Evolutionary conservation across 2,113 vertebrate species (phyloP).

Genomic region (Perognathus longimembris): DNA sequence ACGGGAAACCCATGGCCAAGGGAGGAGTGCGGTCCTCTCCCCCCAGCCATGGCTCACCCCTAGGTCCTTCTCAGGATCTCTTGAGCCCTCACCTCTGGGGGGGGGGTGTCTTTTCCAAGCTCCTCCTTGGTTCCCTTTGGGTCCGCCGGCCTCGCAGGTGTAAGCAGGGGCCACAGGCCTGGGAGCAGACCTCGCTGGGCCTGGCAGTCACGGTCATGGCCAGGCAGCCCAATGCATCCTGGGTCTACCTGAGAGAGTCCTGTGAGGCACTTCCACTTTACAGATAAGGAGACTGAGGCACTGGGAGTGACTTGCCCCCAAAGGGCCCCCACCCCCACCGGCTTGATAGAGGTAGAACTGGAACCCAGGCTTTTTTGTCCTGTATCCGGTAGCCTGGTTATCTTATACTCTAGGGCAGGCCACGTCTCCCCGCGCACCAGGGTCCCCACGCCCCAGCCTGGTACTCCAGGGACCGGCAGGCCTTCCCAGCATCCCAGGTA

Average conservation of each 20-base stretch:
- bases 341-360: neutral
- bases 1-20: neutral
- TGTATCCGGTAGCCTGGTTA: neutral
- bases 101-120: neutral
- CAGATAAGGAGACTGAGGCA: neutral
- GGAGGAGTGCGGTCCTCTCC: rapidly evolving
- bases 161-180: rapidly evolving
- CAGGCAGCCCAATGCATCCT: neutral
- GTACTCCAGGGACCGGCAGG: neutral
- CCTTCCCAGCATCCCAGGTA: neutral
- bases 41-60: too few relatives aligned
- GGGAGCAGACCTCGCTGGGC: neutral
- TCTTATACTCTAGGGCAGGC: too few relatives aligned
- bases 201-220: too few relatives aligned
- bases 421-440: rapidly evolving
- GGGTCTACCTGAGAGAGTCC: neutral
- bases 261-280: neutral
- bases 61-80: too few relatives aligned
- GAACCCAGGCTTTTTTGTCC: neutral
- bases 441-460: neutral
- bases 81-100: neutral
- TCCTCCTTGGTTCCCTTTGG: neutral
- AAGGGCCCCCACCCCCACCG: neutral
- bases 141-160: neutral
- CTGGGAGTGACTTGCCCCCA: neutral